These are phyloP conservation scores for Muscina levida DNA, from an alignment of 2,888 invertebrate genomes.

Conservation along the genomic window DNA sequence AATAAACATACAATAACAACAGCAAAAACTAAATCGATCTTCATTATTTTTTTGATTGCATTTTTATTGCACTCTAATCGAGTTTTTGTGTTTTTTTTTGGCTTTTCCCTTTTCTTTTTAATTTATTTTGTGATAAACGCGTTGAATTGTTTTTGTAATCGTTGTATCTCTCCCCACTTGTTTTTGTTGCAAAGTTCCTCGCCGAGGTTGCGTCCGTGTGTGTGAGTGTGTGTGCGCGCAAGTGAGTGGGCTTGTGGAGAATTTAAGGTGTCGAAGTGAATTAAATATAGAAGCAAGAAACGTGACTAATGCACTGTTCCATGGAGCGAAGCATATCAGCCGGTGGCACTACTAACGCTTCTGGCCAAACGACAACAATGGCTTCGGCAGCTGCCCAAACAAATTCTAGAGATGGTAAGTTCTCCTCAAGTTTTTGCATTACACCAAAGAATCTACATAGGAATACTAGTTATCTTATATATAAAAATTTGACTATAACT, in stretches of 20 bases:
- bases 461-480: too few relatives aligned
- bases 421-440: slow-evolving; percentile 27
- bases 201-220: slow-evolving; percentile 58
- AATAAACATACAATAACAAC: background rate
- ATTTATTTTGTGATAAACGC: background rate
- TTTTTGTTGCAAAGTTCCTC: slow-evolving; percentile 29
- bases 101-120: too few relatives aligned
- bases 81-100: background rate
- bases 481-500: too few relatives aligned
- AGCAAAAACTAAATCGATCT: background rate
- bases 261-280: background rate
- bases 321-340: slow-evolving; percentile 88
- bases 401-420: slow-evolving; percentile 88
- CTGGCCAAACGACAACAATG: slow-evolving; percentile 77
- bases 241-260: background rate
- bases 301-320: slow-evolving; percentile 85
- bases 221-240: slow-evolving; percentile 40
- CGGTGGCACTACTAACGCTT: slow-evolving; percentile 86
- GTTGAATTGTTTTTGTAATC: slow-evolving; percentile 6
- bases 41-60: background rate
- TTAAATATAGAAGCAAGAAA: slow-evolving; percentile 48
- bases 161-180: background rate
- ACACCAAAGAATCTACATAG: too few relatives aligned
- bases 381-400: slow-evolving; percentile 80
- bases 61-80: background rate